Base-by-base conservation (phyloP, 2,113 vertebrate genomes). In the Perca flavescens region DNA sequence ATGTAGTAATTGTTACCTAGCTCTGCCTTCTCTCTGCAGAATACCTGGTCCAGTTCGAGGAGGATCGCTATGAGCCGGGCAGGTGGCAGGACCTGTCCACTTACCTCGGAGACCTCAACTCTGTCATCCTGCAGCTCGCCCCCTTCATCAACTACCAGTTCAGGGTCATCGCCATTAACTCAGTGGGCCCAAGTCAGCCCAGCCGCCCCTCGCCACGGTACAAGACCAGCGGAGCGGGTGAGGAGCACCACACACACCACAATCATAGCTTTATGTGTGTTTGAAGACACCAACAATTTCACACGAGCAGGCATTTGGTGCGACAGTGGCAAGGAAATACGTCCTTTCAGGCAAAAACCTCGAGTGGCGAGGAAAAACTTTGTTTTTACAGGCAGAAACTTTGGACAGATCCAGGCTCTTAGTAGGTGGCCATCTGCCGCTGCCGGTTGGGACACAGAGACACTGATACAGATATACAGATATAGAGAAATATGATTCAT, bases 121-220 rank as follows among this genome's bases (percentile, higher is more conserved):
- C 97, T 0, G 98, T 96, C 0, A 12, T 96, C 74, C 95, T 99
- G 77, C 95, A 94, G 68, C 96, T 99, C 1, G 95, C 96, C 0
- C 97, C 98, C 0, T 99, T 96, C 0, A 96, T 99, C 86, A 98
- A 99, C 94, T 99, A 99, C 82, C 97, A 97, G 79, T 99, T 99
- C 91, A 95, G 98, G 16, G 98, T 99, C 66, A 97, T 99, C 0
- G 97, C 98, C 0, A 87, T 98, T 85, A 99, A 99, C 12, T 93
- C 96, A 0, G 97, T 99, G 43, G 98, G 98, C 74, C 97, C 94
- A 88, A 99, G 98, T 80, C 68, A 89, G 57, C 97, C 98, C 73
- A 99, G 98, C 61, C 14, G 19, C 2, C 96, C 97, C 0, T 99
- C 98, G 0, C 94, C 95, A 3, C 95, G 96, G 5, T 99, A 98